Evolutionary conservation across 2,113 vertebrate genomes (phyloP).

Genomic region (Tupaia chinensis): DNA sequence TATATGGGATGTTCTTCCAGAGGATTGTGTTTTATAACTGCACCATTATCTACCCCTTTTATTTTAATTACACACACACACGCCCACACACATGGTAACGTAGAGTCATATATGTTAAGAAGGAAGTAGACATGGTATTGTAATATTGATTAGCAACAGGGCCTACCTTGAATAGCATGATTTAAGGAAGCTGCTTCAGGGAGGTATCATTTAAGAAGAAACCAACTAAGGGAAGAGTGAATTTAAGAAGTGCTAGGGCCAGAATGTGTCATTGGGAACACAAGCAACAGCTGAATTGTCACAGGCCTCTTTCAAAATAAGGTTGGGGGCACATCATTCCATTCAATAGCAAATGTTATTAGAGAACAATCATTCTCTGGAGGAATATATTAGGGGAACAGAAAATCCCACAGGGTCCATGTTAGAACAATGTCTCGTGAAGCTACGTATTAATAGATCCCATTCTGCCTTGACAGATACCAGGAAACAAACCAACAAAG

Average conservation of each 20-base stretch:
- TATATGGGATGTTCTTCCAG: too few species aligned
- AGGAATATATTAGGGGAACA: neutral
- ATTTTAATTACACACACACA: neutral
- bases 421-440: neutral
- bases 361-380: neutral
- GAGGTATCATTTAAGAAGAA: neutral
- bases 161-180: neutral
- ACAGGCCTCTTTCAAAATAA: neutral
- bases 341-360: slow-evolving; percentile 22
- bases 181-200: slow-evolving; percentile 7
- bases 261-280: neutral
- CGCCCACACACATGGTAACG: neutral
- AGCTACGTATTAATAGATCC: neutral
- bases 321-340: neutral
- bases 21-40: too few species aligned
- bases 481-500: neutral
- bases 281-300: neutral
- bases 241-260: neutral
- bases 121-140: neutral
- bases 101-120: neutral
- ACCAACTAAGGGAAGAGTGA: neutral
- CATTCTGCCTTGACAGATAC: neutral
- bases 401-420: neutral
- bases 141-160: neutral
- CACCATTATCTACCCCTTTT: neutral